Conservation (phyloP, 2,888 invertebrate genomes). For the Melangyna quadrimaculata region DNA sequence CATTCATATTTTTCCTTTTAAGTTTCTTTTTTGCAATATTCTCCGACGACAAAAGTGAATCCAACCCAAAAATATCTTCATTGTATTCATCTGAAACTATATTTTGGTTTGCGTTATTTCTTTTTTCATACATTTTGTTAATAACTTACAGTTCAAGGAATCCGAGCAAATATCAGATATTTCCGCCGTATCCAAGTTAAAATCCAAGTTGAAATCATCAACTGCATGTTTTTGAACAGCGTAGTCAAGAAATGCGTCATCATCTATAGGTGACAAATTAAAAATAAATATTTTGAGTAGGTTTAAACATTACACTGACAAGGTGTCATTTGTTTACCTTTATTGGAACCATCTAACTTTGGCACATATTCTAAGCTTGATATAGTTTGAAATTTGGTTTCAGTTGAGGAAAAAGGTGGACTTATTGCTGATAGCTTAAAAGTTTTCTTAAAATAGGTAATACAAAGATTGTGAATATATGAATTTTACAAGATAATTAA, state of each 20-base stretch:
- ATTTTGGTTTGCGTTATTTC: not conserved
- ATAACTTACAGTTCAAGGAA: conserved; percentile 43
- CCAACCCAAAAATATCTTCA: conserved; percentile 39
- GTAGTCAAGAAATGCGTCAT: conserved; percentile 37
- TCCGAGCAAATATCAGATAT: conserved; percentile 51
- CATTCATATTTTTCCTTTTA: conserved; percentile 3
- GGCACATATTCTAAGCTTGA: not conserved
- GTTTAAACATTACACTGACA: not conserved
- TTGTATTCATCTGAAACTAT: conserved; percentile 58
- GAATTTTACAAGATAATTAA: not conserved
- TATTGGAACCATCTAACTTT: not conserved
- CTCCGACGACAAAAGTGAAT: conserved; percentile 14
- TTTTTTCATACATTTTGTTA: no score
- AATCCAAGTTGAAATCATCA: conserved; percentile 40
- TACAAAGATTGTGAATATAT: not conserved
- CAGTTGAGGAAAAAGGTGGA: not conserved
- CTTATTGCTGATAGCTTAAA: not conserved
- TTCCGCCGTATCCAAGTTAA: conserved; percentile 33
- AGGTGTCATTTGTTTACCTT: not conserved
- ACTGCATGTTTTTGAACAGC: conserved; percentile 27
- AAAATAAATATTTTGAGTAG: not conserved
- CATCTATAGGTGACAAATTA: not conserved
- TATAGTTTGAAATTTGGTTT: not conserved
- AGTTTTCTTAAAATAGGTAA: not conserved
- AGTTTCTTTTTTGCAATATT: not conserved